phyloP scores from a whole-genome alignment of 2,888 invertebrate genomes.

The Limnephilus marmoratus region DNA sequence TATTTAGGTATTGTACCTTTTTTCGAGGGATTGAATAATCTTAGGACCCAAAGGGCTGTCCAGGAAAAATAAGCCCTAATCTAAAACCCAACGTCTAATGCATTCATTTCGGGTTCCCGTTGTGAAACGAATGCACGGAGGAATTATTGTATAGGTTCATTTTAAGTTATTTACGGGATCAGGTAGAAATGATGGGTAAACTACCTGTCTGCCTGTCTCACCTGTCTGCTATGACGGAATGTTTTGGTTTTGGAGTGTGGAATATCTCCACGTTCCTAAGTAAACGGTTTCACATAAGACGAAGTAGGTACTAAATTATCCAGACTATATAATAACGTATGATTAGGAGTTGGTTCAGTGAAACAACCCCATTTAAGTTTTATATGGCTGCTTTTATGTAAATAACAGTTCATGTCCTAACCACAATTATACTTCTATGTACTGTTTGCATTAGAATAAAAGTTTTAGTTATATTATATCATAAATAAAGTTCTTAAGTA shows the following conservation, averaged over 20 bases:
- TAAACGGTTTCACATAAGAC: neutral
- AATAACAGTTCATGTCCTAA: too few relatives aligned
- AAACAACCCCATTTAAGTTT: neutral
- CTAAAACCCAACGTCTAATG: neutral
- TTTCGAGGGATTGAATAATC: neutral
- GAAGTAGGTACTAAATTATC: neutral
- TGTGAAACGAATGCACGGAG: neutral
- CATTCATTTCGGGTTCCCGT: neutral
- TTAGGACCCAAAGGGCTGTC: neutral
- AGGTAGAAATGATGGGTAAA: slow-evolving; percentile 54
- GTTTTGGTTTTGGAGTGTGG: neutral
- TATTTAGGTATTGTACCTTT: neutral
- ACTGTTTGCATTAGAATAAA: too few relatives aligned
- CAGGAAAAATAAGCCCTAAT: neutral
- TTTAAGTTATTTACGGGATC: slow-evolving; percentile 50
- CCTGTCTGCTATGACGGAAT: slow-evolving; percentile 43
- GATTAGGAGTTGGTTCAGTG: neutral
- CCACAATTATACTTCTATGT: too few relatives aligned
- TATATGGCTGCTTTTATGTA: too few relatives aligned
- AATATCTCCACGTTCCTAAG: neutral
- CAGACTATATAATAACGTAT: neutral
- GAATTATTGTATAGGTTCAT: slow-evolving; percentile 3
- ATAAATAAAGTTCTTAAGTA: too few relatives aligned
- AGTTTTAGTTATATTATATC: too few relatives aligned
- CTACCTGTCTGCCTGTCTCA: slow-evolving; percentile 18